Percentiles rank a stretch among this genome's conserved stretches.
These are phyloP conservation scores for Malacosoma neustria DNA, from an alignment of 2,888 invertebrate species.

Conservation along the genomic window DNA sequence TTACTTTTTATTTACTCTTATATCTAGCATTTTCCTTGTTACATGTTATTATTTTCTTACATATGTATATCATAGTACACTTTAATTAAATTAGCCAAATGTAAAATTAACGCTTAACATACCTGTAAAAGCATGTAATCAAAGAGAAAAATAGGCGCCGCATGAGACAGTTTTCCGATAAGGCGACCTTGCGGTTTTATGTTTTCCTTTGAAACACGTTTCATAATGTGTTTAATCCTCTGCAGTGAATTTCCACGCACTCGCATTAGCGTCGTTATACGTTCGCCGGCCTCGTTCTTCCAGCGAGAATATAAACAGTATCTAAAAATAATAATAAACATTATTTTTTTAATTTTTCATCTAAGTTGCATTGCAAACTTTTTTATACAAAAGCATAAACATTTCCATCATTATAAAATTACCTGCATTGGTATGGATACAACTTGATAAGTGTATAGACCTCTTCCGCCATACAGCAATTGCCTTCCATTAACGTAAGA, in stretches of 20 bases:
- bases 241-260: constrained; percentile 92
- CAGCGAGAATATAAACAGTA: constrained; percentile 95
- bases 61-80: too few relatives aligned
- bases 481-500: constrained; percentile 92
- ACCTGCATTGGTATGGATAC: constrained; percentile 90
- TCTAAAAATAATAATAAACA: too few relatives aligned
- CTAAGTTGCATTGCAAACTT: too few relatives aligned
- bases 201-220: constrained; percentile 97
- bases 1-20: too few relatives aligned
- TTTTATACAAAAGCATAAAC: constrained; percentile 3
- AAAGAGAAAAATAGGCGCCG: constrained; percentile 95
- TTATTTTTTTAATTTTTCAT: too few relatives aligned
- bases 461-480: constrained; percentile 97
- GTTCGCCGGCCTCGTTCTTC: constrained; percentile 88
- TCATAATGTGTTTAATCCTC: constrained; percentile 96
- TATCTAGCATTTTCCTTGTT: too few relatives aligned
- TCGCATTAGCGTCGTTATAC: constrained; percentile 88
- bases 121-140: constrained; percentile 88
- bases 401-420: constrained; percentile 15
- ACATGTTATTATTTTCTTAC: too few relatives aligned
- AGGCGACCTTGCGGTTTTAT: constrained; percentile 96
- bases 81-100: too few relatives aligned
- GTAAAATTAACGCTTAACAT: too few relatives aligned
- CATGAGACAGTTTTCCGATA: constrained; percentile 97
- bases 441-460: constrained; percentile 92